These are phyloP conservation scores for Mamestra configurata DNA, from an alignment of 1,140 invertebrate species.

Conservation along the genomic window DNA sequence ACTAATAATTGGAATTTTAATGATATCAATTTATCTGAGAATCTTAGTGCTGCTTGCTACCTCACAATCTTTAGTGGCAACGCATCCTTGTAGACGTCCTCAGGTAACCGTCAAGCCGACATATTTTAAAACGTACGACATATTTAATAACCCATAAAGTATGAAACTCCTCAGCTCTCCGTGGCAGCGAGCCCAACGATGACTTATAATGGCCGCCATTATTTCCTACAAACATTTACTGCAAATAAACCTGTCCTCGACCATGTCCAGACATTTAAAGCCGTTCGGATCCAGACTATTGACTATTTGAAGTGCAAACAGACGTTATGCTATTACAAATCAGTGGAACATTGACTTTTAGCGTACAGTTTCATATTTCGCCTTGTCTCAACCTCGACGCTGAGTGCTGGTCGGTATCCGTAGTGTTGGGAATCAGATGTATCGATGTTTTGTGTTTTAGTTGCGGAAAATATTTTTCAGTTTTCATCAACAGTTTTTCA, in stretches of 20 bases:
- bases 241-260: not conserved
- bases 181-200: too few relatives aligned
- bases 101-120: too few relatives aligned
- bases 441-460: not conserved
- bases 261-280: not conserved
- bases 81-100: too few relatives aligned
- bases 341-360: not conserved
- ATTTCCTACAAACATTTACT: not conserved
- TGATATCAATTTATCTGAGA: too few relatives aligned
- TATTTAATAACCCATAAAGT: too few relatives aligned
- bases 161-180: too few relatives aligned
- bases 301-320: not conserved
- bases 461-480: too few relatives aligned
- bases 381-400: not conserved
- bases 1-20: too few relatives aligned
- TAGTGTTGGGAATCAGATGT: not conserved
- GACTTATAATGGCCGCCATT: not conserved
- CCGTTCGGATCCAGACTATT: not conserved
- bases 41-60: too few relatives aligned
- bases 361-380: slow-evolving; percentile 3
- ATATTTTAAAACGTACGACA: too few relatives aligned
- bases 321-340: not conserved
- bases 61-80: too few relatives aligned
- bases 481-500: too few relatives aligned
- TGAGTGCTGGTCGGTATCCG: not conserved